Evolutionary conservation across 2,113 vertebrate genomes (phyloP).

Genomic region (Prinia subflava): DNA sequence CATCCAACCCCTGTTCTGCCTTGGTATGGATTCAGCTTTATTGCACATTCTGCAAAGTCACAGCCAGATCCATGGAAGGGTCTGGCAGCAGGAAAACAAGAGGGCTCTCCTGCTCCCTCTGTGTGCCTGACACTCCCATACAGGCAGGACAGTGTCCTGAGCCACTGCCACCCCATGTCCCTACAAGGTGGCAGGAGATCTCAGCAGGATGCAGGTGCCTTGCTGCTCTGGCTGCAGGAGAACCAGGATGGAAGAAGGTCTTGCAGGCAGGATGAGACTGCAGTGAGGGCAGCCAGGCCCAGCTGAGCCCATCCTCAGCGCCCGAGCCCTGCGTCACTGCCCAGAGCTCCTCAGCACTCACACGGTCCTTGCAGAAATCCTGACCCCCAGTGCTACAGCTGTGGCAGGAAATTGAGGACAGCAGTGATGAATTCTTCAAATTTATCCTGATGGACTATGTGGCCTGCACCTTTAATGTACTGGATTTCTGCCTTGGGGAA

Average conservation of each 20-base stretch:
- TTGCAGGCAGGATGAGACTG: neutral
- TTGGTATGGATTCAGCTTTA: constrained; percentile 20
- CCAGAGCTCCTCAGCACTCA: neutral
- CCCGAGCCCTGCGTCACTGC: neutral
- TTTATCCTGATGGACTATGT: constrained; percentile 91
- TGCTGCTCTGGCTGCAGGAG: neutral
- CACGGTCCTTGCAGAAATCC: neutral
- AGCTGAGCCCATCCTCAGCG: neutral
- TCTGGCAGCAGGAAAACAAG: neutral
- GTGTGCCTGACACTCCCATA: rapidly evolving
- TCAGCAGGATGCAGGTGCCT: neutral
- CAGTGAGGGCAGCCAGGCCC: neutral
- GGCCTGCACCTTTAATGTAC: constrained; percentile 84
- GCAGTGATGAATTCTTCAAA: constrained; percentile 86
- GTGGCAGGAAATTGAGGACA: constrained; percentile 80
- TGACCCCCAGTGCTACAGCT: neutral
- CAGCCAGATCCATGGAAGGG: neutral
- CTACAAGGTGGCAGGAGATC: neutral
- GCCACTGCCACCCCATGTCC: rapidly evolving
- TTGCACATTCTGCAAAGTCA: neutral
- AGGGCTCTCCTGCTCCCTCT: neutral
- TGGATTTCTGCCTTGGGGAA: constrained; percentile 84
- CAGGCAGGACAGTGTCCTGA: neutral
- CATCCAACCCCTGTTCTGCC: neutral
- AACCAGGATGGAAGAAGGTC: neutral